Percentiles rank a stretch among this genome's conserved stretches.
Evolutionary conservation across 2,888 invertebrate species (phyloP).

Genomic region (Rhimphoctona megacephalus): DNA sequence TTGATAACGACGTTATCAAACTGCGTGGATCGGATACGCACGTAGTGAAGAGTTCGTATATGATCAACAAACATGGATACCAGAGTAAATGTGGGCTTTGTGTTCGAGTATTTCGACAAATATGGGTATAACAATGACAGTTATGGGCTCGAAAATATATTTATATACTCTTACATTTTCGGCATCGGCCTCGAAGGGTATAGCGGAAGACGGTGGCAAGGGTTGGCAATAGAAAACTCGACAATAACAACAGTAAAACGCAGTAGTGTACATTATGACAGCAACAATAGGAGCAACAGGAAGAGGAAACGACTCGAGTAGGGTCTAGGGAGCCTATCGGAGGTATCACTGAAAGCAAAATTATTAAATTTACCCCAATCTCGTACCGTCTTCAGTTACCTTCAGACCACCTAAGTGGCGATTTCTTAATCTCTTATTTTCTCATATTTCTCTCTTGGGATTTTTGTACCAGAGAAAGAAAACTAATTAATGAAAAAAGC

Average conservation of each 20-base stretch:
- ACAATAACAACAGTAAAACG: conserved; percentile 24
- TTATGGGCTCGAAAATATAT: not conserved
- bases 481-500: not conserved
- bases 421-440: conserved; percentile 32
- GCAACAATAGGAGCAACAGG: not conserved
- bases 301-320: not conserved
- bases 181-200: conserved; percentile 3
- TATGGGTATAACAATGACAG: conserved; percentile 6
- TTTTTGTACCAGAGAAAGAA: not conserved
- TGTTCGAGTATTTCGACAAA: conserved; percentile 4
- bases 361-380: conserved; percentile 71
- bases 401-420: conserved; percentile 44
- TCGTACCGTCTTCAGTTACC: conserved; percentile 48
- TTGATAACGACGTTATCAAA: conserved; percentile 67
- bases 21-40: conserved; percentile 47
- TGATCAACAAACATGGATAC: not conserved
- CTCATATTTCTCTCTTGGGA: conserved; percentile 7
- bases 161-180: not conserved
- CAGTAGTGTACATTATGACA: not conserved
- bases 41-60: not conserved
- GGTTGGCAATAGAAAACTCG: conserved; percentile 20
- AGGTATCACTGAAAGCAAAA: conserved; percentile 59
- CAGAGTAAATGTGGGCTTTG: not conserved
- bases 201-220: not conserved
- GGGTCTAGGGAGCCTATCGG: conserved; percentile 41